Evolutionary conservation across 2,113 vertebrate genomes (phyloP).

Genomic region (Myotis davidii): DNA sequence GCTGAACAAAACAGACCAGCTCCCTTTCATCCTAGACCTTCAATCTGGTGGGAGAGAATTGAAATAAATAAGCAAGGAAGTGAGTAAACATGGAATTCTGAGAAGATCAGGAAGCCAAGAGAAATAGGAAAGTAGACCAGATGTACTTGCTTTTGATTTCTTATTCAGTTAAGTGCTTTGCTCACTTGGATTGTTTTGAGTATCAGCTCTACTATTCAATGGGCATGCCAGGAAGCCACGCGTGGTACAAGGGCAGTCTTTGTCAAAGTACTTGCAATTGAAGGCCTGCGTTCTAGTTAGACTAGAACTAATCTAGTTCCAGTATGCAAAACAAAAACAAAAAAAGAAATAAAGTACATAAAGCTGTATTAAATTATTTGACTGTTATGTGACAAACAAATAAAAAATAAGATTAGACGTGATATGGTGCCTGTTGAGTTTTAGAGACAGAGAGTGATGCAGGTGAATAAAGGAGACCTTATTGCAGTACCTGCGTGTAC

Average conservation of each 20-base stretch:
- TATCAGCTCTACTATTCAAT: not conserved
- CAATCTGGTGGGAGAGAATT: not conserved
- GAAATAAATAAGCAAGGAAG: not conserved
- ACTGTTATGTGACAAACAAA: not conserved
- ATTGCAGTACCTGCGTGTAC: too few relatives aligned
- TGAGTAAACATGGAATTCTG: not conserved
- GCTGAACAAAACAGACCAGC: not conserved
- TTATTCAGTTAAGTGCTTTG: not conserved
- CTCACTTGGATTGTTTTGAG: not conserved
- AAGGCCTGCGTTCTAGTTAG: not conserved
- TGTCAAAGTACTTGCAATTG: not conserved
- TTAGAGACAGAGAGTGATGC: not conserved
- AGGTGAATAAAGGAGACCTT: not conserved
- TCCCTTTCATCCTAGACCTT: not conserved
- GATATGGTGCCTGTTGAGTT: not conserved
- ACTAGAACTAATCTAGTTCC: not conserved
- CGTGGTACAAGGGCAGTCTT: not conserved
- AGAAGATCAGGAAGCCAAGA: slow-evolving; percentile 20
- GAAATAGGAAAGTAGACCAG: not conserved
- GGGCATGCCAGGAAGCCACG: not conserved
- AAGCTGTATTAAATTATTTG: not conserved
- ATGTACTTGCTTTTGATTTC: not conserved
- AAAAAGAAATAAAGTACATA: not conserved
- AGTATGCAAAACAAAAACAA: not conserved
- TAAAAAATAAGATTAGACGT: not conserved